Base-by-base conservation (phyloP, 2,797 vertebrate genomes). In the Aplochiton taeniatus region DNA sequence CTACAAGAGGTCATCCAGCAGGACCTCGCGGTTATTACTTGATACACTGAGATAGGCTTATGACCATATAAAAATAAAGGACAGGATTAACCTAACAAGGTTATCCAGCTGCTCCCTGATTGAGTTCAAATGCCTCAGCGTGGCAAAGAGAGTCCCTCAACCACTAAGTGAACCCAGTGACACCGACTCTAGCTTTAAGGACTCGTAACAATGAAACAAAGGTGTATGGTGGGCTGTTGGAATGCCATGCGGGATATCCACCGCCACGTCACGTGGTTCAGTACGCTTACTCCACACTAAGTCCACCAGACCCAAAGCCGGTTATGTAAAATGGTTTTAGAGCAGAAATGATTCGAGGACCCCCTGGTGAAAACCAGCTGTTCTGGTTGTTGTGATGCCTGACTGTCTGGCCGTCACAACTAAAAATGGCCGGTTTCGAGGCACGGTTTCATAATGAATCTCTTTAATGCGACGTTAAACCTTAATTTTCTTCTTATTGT, bases 31-130 rank as follows among this genome's bases (percentile, higher is more conserved):
- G 19, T 11, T 11, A 82, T 77, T 82, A 74, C 73, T 80, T n/a
- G 70, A 84, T 71, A 77, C 74, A 75, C 52, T 64, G 75, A 67
- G 75, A 58, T 52, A 63, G 18, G 65, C 62, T 17, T 63, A 80
- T 84, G 16, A 9, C 12, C 18, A 74, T 78, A 69, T 54, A 66
- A 17, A 20, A 61, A 72, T 66, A 70, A 69, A 73, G 58, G 70
- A 70, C 54, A 58, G 76, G 83, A 83, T 85, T 85, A 80, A 71
- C 14, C 61, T 89, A 85, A 90, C 69, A 70, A 88, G 78, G 78
- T 43, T 72, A 85, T 73, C 81, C 86, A 86, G 82, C 77, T 85
- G 85, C 72, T 84, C 67, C 53, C 0, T 69, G 74, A 80, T 76
- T 77, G 75, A 69, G 74, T 75, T 83, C 82, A 83, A 83, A 79